Percentiles rank a stretch among this genome's conserved stretches.
Conservation (phyloP, 2,797 vertebrate genomes). For the Sternarchorhynchus goeldii region DNA sequence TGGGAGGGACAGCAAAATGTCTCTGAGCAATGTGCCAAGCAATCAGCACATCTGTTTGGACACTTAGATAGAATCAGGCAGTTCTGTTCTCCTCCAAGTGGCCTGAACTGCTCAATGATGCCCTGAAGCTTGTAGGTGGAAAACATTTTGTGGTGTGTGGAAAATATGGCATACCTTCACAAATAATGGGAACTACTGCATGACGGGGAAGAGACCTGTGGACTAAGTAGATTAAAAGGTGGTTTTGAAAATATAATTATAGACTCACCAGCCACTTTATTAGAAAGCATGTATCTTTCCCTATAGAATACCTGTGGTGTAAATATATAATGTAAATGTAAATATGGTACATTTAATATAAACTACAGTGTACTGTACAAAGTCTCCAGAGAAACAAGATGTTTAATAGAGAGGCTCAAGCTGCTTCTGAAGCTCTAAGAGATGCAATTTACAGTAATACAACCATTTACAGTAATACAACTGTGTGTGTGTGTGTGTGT, state of each 20-base stretch:
- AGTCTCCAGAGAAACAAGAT: too few species aligned
- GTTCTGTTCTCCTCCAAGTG: slow-evolving; percentile 28
- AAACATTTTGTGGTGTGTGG: slow-evolving; percentile 24
- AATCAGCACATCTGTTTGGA: slow-evolving; percentile 38
- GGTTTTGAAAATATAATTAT: neutral
- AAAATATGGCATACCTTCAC: neutral
- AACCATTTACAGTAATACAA: too few species aligned
- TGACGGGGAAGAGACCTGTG: neutral
- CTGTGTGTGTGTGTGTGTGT: too few species aligned
- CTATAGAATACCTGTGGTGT: too few species aligned
- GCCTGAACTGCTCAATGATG: slow-evolving; percentile 32
- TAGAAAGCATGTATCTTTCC: too few species aligned
- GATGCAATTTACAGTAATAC: too few species aligned
- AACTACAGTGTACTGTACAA: too few species aligned
- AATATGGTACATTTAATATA: too few species aligned
- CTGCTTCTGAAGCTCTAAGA: too few species aligned
- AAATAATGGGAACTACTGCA: slow-evolving; percentile 6
- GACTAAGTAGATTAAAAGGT: neutral
- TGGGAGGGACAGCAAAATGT: slow-evolving; percentile 16
- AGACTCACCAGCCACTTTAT: neutral
- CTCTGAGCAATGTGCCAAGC: slow-evolving; percentile 32
- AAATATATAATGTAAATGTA: too few species aligned
- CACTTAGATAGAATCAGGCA: slow-evolving; percentile 42
- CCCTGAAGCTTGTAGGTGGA: slow-evolving; percentile 10
- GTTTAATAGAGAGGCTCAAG: too few species aligned